These are phyloP conservation scores for Oligia fasciuncula DNA, from an alignment of 2,888 invertebrate genomes.

Conservation along the genomic window DNA sequence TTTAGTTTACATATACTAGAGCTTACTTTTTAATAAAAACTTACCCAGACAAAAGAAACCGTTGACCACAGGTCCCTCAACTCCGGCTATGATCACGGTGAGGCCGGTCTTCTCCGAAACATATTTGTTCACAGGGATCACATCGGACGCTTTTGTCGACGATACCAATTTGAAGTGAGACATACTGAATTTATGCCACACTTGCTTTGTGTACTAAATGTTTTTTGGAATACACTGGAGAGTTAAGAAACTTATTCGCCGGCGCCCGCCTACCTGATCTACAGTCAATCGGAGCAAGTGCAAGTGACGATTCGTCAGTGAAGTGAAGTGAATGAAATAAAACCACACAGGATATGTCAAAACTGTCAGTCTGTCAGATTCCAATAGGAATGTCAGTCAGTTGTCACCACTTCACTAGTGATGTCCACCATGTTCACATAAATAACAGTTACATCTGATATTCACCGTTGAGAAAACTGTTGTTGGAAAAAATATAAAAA, in stretches of 20 bases:
- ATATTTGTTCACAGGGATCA: constrained; percentile 95
- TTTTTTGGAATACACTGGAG: neutral
- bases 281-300: neutral
- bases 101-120: constrained; percentile 94
- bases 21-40: constrained; percentile 52
- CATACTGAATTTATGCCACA: constrained; percentile 70
- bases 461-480: neutral
- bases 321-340: neutral
- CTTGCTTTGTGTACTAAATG: constrained; percentile 17
- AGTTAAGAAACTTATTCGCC: constrained; percentile 1
- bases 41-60: constrained; percentile 96
- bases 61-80: constrained; percentile 97
- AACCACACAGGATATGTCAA: constrained; percentile 20
- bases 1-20: too few relatives aligned
- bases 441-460: neutral
- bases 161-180: constrained; percentile 88
- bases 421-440: neutral
- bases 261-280: constrained; percentile 22
- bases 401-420: constrained; percentile 6
- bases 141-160: constrained; percentile 92
- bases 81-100: constrained; percentile 95
- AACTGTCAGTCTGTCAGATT: constrained; percentile 14
- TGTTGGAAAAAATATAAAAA: too few relatives aligned
- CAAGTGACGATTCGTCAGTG: neutral
- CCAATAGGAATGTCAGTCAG: constrained; percentile 17